Conservation (phyloP, 2,797 vertebrate species). For the Ataeniobius toweri region DNA sequence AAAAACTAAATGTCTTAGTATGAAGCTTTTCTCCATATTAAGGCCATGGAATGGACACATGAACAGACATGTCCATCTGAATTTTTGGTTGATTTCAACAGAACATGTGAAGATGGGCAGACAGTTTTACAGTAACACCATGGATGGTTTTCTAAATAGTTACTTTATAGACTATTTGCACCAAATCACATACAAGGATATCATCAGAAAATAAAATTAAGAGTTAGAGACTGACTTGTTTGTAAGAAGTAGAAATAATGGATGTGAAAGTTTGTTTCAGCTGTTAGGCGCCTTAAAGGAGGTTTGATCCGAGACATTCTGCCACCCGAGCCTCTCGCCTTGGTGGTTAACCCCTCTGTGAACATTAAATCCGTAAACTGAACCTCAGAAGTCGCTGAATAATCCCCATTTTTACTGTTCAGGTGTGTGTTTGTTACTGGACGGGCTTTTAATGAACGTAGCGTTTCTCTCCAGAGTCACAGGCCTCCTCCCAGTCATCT, state of each 20-base stretch:
- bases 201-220: not conserved
- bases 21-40: not conserved
- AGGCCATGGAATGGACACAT: not conserved
- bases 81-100: too few relatives aligned
- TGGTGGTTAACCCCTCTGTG: not conserved
- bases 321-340: too few relatives aligned
- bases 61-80: not conserved
- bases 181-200: not conserved
- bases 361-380: not conserved
- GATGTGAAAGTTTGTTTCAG: not conserved
- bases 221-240: not conserved
- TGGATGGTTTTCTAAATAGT: too few relatives aligned
- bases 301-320: not conserved
- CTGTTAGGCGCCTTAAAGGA: not conserved
- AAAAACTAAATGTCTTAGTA: not conserved
- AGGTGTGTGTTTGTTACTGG: slow-evolving; percentile 75
- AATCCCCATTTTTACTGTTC: slow-evolving; percentile 50
- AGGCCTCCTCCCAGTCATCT: slow-evolving; percentile 68
- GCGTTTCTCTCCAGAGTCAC: slow-evolving; percentile 82
- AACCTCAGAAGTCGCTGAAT: not conserved
- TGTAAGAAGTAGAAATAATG: not conserved
- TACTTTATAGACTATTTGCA: not conserved
- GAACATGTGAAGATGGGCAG: not conserved
- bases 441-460: slow-evolving; percentile 85
- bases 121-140: too few relatives aligned